A percentile compares a stretch with the other conserved stretches of the same genome.
Conservation (phyloP, 1,140 invertebrate genomes). For the Drosophila micromelanica region DNA sequence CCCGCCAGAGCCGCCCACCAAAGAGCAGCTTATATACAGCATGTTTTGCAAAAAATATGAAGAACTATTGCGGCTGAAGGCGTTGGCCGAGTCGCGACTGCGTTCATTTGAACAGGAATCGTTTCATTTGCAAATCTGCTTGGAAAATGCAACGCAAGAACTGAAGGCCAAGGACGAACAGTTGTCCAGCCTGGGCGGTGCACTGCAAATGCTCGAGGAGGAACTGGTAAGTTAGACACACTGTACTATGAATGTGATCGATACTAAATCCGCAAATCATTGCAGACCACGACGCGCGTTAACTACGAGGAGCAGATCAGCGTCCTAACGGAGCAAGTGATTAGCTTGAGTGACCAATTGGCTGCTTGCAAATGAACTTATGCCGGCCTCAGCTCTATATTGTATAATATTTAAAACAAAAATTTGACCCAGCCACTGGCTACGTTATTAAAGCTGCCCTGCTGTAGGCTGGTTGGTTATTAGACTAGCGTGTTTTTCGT, state of each 20-base stretch:
- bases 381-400: conserved; percentile 36
- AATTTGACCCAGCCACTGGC: conserved; percentile 13
- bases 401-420: conserved; percentile 62
- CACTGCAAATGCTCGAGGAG: conserved; percentile 85
- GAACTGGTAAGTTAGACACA: conserved; percentile 83
- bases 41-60: conserved; percentile 78
- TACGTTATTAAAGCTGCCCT: conserved; percentile 5
- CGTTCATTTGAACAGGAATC: conserved; percentile 69
- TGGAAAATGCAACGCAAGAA: conserved; percentile 80
- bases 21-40: conserved; percentile 78
- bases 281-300: conserved; percentile 87
- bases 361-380: conserved; percentile 74
- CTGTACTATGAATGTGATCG: too few species aligned
- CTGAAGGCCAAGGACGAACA: conserved; percentile 84
- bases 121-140: conserved; percentile 75
- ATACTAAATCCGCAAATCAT: conserved; percentile 42
- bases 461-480: conserved; percentile 2
- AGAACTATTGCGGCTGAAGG: conserved; percentile 72
- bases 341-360: conserved; percentile 95
- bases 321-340: conserved; percentile 96
- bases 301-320: conserved; percentile 96
- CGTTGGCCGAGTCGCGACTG: conserved; percentile 71
- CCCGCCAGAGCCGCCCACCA: conserved; percentile 53
- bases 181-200: conserved; percentile 85
- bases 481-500: neutral